Conservation (phyloP, 1,140 invertebrate species). For the Habropoda laboriosa region DNA sequence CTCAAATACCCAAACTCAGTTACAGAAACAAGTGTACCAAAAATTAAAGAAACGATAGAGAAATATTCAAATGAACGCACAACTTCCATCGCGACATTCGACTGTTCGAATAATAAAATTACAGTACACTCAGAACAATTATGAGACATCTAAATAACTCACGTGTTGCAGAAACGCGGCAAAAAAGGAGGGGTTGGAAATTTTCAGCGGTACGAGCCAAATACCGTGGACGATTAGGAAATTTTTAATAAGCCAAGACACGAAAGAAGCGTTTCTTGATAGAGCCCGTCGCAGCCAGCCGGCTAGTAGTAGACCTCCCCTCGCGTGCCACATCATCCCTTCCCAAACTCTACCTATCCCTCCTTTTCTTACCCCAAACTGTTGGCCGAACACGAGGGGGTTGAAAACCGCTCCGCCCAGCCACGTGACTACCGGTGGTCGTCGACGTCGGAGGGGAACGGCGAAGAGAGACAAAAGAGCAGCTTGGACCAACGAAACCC, state of each 20-base stretch:
- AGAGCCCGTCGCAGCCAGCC: slow-evolving; percentile 35
- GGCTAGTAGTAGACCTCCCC: slow-evolving; percentile 47
- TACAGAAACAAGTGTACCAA: too few species aligned
- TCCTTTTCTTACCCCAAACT: slow-evolving; percentile 44
- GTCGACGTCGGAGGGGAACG: slow-evolving; percentile 18
- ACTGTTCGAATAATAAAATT: too few species aligned
- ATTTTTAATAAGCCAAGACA: slow-evolving; percentile 66
- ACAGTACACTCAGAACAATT: too few species aligned
- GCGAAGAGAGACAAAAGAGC: neutral
- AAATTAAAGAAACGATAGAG: too few species aligned
- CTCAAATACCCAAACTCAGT: too few species aligned
- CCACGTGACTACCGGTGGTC: slow-evolving; percentile 67
- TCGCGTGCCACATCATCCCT: slow-evolving; percentile 49
- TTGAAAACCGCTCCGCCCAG: slow-evolving; percentile 73
- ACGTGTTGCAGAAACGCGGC: too few species aligned
- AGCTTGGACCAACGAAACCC: slow-evolving; percentile 33
- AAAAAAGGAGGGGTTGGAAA: neutral
- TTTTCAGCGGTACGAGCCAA: slow-evolving; percentile 17
- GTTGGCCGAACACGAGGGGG: slow-evolving; percentile 46
- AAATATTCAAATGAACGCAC: too few species aligned
- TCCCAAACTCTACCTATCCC: neutral
- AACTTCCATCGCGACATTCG: too few species aligned
- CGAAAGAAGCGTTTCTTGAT: slow-evolving; percentile 58
- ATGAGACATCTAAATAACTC: too few species aligned
- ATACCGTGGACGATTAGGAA: slow-evolving; percentile 46